These are phyloP conservation scores for Melitaea athalia DNA, from an alignment of 2,888 invertebrate species.

Conservation along the genomic window DNA sequence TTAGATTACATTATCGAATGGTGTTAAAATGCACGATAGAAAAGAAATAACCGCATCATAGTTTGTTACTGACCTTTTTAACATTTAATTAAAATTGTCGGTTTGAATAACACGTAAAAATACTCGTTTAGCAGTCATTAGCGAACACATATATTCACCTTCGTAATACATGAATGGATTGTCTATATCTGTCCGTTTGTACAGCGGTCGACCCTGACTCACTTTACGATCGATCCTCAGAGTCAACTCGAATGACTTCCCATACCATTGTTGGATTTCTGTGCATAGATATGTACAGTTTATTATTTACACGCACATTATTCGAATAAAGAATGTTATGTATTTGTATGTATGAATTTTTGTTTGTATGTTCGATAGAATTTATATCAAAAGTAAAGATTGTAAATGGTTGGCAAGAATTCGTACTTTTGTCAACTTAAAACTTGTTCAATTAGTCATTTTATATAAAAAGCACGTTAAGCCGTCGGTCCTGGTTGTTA, in stretches of 20 bases:
- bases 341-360: too few species aligned
- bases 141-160: conserved; percentile 4
- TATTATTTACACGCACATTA: too few species aligned
- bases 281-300: conserved; percentile 10
- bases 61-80: background rate
- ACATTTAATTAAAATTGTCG: background rate
- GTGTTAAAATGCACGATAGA: background rate
- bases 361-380: too few species aligned
- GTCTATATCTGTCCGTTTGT: background rate
- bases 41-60: background rate
- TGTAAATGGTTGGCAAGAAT: too few species aligned
- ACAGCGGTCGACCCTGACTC: conserved; percentile 41
- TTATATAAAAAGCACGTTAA: too few species aligned
- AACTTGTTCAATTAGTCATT: too few species aligned
- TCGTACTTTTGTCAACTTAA: too few species aligned
- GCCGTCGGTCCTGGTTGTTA: too few species aligned
- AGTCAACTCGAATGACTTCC: conserved; percentile 27
- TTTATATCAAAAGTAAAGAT: too few species aligned
- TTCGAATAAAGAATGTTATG: too few species aligned
- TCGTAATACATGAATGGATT: background rate
- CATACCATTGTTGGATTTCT: conserved; percentile 28
- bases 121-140: background rate
- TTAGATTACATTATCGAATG: background rate
- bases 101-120: background rate
- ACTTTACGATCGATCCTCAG: conserved; percentile 37